These are phyloP conservation scores for Aurelia sp. DNA, from an alignment of 30 jellyfish, hydroid and myxozoan species.

Conservation along the genomic window DNA sequence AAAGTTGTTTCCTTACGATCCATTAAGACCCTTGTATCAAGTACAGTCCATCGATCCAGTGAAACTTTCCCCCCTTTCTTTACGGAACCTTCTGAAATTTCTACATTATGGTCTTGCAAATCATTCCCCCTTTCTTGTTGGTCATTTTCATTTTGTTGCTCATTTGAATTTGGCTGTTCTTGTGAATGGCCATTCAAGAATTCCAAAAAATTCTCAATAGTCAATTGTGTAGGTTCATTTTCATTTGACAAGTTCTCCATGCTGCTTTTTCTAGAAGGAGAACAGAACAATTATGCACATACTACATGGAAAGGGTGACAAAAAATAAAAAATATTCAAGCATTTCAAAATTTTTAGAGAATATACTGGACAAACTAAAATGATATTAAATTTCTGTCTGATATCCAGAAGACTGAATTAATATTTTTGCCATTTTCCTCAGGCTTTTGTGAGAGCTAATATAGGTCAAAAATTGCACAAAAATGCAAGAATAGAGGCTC, in stretches of 20 bases:
- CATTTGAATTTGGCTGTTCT: neutral
- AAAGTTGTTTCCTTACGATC: constrained; percentile 27
- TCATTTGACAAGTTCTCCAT: neutral
- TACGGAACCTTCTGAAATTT: too few species aligned
- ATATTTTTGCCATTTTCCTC: too few species aligned
- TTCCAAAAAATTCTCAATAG: constrained; percentile 49
- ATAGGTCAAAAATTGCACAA: too few species aligned
- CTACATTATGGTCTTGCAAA: neutral
- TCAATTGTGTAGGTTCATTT: constrained; percentile 46
- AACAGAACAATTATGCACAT: too few species aligned
- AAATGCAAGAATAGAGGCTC: too few species aligned
- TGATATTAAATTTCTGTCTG: too few species aligned
- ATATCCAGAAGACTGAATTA: too few species aligned
- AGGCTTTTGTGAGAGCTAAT: too few species aligned
- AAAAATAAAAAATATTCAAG: neutral
- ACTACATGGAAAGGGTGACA: neutral
- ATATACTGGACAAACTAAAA: too few species aligned
- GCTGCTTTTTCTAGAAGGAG: too few species aligned
- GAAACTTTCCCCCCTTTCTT: constrained; percentile 2
- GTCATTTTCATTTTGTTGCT: neutral
- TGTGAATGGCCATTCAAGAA: constrained; percentile 29
- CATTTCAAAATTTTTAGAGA: too few species aligned
- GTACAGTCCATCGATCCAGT: constrained; percentile 19
- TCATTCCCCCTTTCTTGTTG: neutral
- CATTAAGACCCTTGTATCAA: constrained; percentile 40